These are phyloP conservation scores for Oikopleura dioica DNA, from an alignment of 23 tunicate species.

Conservation along the genomic window DNA sequence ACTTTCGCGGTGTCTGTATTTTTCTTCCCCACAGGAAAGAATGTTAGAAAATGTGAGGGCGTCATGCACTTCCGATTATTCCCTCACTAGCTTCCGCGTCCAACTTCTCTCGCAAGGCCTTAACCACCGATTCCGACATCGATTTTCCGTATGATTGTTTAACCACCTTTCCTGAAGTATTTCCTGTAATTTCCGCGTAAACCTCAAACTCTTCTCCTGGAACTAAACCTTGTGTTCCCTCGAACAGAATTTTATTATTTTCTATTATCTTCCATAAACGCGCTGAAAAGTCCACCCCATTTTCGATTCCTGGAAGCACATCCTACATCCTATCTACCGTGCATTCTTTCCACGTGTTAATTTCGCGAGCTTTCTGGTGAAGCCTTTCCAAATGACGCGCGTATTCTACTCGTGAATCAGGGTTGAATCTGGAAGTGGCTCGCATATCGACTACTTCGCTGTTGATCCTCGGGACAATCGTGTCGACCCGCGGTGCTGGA, in stretches of 20 bases:
- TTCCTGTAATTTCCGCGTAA: not conserved
- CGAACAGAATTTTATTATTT: not conserved
- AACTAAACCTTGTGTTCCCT: not conserved
- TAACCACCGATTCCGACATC: not conserved
- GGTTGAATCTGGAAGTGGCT: too few relatives aligned
- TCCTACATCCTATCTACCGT: not conserved
- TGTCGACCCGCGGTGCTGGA: too few relatives aligned
- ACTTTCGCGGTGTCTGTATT: not conserved
- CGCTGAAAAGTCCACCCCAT: not conserved
- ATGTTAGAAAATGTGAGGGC: not conserved
- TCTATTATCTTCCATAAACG: not conserved
- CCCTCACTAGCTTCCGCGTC: not conserved
- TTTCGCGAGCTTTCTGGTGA: not conserved
- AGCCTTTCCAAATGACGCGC: not conserved
- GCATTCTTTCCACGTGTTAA: not conserved
- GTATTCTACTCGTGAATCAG: not conserved
- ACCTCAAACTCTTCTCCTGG: not conserved
- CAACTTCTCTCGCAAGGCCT: not conserved
- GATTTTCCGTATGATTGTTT: not conserved
- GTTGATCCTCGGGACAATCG: too few relatives aligned
- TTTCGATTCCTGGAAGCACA: not conserved
- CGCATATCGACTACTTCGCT: too few relatives aligned
- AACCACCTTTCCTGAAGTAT: not conserved
- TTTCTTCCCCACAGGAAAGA: constrained; percentile 6
- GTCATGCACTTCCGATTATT: not conserved